phyloP scores from a whole-genome alignment of 2,113 vertebrate genomes.

The Bubo bubo region DNA sequence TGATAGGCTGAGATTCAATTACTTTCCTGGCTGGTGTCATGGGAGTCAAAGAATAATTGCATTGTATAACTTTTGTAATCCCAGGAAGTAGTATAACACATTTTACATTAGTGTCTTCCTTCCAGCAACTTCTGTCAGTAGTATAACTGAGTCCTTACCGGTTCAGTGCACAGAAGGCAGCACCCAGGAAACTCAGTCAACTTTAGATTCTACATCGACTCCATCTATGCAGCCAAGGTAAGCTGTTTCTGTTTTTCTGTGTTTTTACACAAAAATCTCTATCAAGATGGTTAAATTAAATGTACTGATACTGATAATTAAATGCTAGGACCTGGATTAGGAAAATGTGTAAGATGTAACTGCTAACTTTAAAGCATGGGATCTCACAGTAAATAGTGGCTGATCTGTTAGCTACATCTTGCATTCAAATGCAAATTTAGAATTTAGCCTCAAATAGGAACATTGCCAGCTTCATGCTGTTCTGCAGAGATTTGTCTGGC shows the following conservation, averaged over 20 bases:
- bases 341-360: background rate
- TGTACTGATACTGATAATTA: background rate
- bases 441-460: slow-evolving; percentile 2
- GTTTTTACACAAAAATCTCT: background rate
- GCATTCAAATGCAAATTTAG: slow-evolving; percentile 55
- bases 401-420: background rate
- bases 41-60: background rate
- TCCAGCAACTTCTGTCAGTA: slow-evolving; percentile 78
- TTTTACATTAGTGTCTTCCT: slow-evolving; percentile 38
- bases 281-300: background rate
- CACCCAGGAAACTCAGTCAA: slow-evolving; percentile 63
- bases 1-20: background rate
- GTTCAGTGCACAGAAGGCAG: slow-evolving; percentile 76
- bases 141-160: slow-evolving; percentile 80
- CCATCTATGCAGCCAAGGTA: slow-evolving; percentile 79
- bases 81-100: background rate
- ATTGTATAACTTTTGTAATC: background rate
- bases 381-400: background rate
- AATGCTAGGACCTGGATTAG: background rate
- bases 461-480: background rate
- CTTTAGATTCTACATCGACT: slow-evolving; percentile 68
- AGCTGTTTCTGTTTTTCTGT: background rate
- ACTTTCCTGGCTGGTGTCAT: background rate
- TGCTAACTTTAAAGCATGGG: background rate
- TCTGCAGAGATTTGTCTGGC: background rate